Evolutionary conservation across 2,888 invertebrate genomes (phyloP), one percentile per base, ranked within the genome.

Genomic region (Cryptophagus acutangulus): DNA sequence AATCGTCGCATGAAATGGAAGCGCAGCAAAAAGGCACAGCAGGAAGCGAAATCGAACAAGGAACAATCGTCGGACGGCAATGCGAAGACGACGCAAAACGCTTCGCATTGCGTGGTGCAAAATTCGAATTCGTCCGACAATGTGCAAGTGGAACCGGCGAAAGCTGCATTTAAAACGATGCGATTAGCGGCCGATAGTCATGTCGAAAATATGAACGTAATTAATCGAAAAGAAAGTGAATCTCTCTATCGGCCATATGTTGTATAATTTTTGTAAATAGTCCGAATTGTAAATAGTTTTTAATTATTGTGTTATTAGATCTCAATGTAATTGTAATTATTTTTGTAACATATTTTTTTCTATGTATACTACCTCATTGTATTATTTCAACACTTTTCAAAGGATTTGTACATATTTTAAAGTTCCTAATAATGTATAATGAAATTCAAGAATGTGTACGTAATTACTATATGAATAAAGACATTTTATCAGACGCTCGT

Each of bases 1-100:
- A 96, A 96, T 69, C 79, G 96, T 35, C 81, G 96, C 57, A 96
- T 96, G 96, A 96, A 96, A 67, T 95, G 95, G 94, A 97, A 97
- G 68, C 76, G 97, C 8, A 94, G 93, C 50, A 95, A 95, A 77
- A 95, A 95, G 62, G 91, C 92, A 0, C 91, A 91, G 65, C 88
- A 89, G 53, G 91, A 91, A 70, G 82, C 88, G 17, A 86, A 86
- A 71, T 58, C 58, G 30, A 75, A 61, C 8, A 78, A 78, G 38
- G 57, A 57, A 41, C 55, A 57, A 13, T 20, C 39, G 2, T 48
- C 13, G 4, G n/a, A 31, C 31, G 4, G 12, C 10, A 34, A 20
- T 24, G 16, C 38, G 20, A 16, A 29, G 15, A 20, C 39, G n/a
- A 24, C 38, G 17, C 12, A 37, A 6, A 12, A 35, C 38, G 9